Percentiles rank a stretch among this genome's conserved stretches.
Conservation (phyloP, 2,797 vertebrate species). For the Hyperoplus immaculatus region DNA sequence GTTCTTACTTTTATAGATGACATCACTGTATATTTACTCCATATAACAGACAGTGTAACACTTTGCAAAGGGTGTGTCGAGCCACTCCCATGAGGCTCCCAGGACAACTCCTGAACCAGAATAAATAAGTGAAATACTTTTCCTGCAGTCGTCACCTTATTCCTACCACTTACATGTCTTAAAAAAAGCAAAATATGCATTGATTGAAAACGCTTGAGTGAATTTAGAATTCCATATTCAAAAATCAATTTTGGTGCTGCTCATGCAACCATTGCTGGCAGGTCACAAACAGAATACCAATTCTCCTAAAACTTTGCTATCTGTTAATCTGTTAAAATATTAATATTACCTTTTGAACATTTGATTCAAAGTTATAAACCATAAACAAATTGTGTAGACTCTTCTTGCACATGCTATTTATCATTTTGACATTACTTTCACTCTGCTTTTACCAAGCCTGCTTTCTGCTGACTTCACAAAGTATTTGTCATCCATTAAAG, state of each 20-base stretch:
- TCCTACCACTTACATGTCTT: too few species aligned
- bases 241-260: not conserved
- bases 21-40: slow-evolving; percentile 6
- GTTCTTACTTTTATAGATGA: slow-evolving; percentile 8
- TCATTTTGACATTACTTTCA: too few species aligned
- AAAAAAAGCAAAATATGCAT: not conserved
- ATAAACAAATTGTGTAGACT: not conserved
- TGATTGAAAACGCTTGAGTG: not conserved
- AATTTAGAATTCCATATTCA: not conserved
- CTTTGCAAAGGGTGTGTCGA: slow-evolving; percentile 15
- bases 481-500: too few species aligned
- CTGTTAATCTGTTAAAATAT: too few species aligned
- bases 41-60: slow-evolving; percentile 20
- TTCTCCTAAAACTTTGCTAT: too few species aligned
- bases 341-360: not conserved
- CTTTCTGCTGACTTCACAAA: too few species aligned
- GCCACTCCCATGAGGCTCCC: slow-evolving; percentile 31
- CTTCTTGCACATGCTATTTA: not conserved
- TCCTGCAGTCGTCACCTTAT: too few species aligned
- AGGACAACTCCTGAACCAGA: slow-evolving; percentile 21
- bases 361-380: not conserved
- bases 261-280: not conserved
- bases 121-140: slow-evolving; percentile 9
- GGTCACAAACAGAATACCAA: too few species aligned
- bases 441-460: too few species aligned